Percentiles rank a stretch among this genome's conserved stretches.
Evolutionary conservation across 2,797 vertebrate species (phyloP).

Genomic region (Hemibagrus guttatus): DNA sequence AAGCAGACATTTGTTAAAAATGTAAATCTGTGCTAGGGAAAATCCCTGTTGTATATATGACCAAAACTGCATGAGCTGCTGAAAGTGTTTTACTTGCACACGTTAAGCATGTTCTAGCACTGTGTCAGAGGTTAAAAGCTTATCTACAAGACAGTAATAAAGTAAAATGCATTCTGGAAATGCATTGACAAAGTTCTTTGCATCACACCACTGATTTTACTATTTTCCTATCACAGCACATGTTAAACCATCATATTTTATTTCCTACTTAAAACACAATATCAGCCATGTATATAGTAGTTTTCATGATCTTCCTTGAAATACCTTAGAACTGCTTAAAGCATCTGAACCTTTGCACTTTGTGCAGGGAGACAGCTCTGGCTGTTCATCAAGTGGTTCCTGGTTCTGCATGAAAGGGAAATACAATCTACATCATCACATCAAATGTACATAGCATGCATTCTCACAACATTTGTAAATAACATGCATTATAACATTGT

Average conservation of each 20-base stretch:
- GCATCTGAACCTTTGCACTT: constrained; percentile 81
- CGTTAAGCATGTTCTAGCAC: neutral
- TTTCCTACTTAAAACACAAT: neutral
- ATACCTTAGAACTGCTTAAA: constrained; percentile 77
- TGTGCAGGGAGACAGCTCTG: constrained; percentile 70
- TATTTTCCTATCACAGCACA: neutral
- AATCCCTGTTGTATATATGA: neutral
- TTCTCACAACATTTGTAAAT: no score
- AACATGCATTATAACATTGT: no score
- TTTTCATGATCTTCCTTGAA: neutral
- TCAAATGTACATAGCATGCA: neutral
- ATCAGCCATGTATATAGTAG: neutral
- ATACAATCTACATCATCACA: neutral
- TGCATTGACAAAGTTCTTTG: neutral
- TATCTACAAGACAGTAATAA: neutral
- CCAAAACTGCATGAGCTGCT: neutral
- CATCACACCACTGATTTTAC: neutral
- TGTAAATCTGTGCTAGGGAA: neutral
- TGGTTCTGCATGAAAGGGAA: constrained; percentile 72
- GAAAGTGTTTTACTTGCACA: neutral
- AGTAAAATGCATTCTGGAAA: neutral
- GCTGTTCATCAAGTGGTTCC: constrained; percentile 56
- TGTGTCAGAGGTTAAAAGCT: no score
- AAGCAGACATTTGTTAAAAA: neutral
- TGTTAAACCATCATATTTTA: no score